Evolutionary conservation across 2,888 invertebrate genomes (phyloP), one percentile per base, ranked within the genome.

Genomic region (Crematogaster levior): DNA sequence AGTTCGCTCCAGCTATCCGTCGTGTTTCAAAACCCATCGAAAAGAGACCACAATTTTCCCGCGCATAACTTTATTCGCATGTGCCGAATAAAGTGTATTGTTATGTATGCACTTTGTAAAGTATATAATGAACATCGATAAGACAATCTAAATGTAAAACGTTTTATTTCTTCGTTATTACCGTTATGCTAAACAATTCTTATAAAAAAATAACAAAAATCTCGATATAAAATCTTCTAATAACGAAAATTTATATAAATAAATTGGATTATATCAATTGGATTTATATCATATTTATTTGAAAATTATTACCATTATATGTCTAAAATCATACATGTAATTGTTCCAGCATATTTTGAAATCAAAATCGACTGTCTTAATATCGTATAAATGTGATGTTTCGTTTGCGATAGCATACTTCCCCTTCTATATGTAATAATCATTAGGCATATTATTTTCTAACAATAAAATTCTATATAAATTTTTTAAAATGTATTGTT

Each of bases 191-290:
- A 37, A 61, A 61, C 3, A 0, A 61, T 37, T 12, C 6, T 61
- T 61, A 21, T 21, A 21, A 21, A 21, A 5, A 40, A 24, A 1
- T 6, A 24, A n/a, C 12, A 51, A 15, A 68, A 15, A 30, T 51
- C 6, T 68, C 1, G 3, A 37, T 21, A 18, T 12, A 10, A 48
- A 30, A 34, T 70, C 53, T 37, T 70, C 21, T 18, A 53, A 9
- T 2, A 30, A 66, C 43, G 24, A 27, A 70, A 72, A 27, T 27
- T 72, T 5, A 2, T 6, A 56, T 1, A 34, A 51, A 24, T 15
- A 56, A 56, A 40, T 43, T 56, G 24, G 12, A 72, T 72, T 72
- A 27, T 18, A 72, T n/a, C n/a, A n/a, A n/a, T n/a, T n/a, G n/a
- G n/a, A n/a, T 43, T 43, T 72, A 27, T 10, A 34, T 2, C 27